Conservation (phyloP, 2,888 invertebrate species). For the Folsomia candida region DNA sequence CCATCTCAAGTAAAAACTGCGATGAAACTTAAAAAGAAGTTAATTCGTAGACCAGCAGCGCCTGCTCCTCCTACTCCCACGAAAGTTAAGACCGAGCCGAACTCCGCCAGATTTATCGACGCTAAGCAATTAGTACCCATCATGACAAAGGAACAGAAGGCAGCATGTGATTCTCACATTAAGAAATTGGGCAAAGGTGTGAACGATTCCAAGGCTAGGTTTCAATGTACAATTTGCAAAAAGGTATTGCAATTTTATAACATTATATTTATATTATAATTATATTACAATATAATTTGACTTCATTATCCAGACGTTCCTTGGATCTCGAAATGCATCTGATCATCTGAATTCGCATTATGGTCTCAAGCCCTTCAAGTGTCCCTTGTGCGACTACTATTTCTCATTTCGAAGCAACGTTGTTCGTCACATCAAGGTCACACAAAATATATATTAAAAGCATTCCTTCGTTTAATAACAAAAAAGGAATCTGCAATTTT, state of each 20-base stretch:
- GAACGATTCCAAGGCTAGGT: not conserved
- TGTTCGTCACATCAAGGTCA: not conserved
- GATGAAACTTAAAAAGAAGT: not conserved
- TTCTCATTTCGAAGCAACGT: not conserved
- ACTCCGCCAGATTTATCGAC: not conserved
- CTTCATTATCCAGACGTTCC: too few species aligned
- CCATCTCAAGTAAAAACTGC: not conserved
- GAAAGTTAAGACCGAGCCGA: not conserved
- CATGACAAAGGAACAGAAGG: not conserved
- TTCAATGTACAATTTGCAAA: not conserved
- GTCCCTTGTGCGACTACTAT: constrained; percentile 19
- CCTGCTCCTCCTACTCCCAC: too few species aligned
- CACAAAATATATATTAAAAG: too few species aligned
- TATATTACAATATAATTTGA: too few species aligned
- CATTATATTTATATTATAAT: too few species aligned
- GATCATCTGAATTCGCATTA: constrained; percentile 28
- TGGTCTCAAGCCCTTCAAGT: constrained; percentile 22
- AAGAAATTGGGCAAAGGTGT: not conserved
- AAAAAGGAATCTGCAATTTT: too few species aligned
- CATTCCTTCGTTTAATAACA: too few species aligned
- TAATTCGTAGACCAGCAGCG: too few species aligned
- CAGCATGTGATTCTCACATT: not conserved
- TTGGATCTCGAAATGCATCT: not conserved
- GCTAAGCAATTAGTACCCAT: not conserved
- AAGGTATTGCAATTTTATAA: too few species aligned